Percentiles rank a stretch among this genome's conserved stretches.
phyloP scores from a whole-genome alignment of 2,113 vertebrate species.

The Ageneiosus marmoratus region DNA sequence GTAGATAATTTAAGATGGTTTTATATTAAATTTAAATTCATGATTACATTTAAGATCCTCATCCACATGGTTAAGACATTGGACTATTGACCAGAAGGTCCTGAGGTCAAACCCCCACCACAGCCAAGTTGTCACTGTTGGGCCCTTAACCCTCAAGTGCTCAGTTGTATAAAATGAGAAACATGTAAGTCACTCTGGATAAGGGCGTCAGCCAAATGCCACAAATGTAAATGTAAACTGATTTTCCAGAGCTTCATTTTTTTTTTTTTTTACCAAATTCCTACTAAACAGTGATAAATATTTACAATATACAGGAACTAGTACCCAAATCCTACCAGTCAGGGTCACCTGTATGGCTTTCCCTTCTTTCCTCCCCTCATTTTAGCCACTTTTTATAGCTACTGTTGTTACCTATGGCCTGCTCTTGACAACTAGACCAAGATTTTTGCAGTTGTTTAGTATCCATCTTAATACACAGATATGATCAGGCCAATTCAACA shows the following conservation, averaged over 20 bases:
- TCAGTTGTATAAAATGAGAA: no score
- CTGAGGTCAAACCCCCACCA: no score
- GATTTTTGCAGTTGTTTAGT: neutral
- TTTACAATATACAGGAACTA: neutral
- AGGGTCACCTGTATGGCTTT: neutral
- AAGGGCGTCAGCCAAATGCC: no score
- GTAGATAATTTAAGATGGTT: neutral
- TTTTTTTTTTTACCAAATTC: neutral
- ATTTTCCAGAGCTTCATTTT: no score
- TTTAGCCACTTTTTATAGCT: neutral
- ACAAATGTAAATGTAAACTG: no score
- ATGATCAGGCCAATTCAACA: neutral
- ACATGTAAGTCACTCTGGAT: no score
- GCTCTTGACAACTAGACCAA: neutral
- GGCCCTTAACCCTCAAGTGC: no score
- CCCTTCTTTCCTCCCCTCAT: no score
- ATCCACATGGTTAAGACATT: no score
- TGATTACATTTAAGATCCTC: no score
- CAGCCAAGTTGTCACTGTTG: no score
- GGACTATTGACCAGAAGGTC: no score
- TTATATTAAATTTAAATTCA: neutral
- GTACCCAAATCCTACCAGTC: neutral
- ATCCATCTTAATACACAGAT: neutral
- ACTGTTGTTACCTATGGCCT: neutral
- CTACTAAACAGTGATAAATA: neutral